Evolutionary conservation across 2,113 vertebrate genomes (phyloP).

Genomic region (Condylura cristata): DNA sequence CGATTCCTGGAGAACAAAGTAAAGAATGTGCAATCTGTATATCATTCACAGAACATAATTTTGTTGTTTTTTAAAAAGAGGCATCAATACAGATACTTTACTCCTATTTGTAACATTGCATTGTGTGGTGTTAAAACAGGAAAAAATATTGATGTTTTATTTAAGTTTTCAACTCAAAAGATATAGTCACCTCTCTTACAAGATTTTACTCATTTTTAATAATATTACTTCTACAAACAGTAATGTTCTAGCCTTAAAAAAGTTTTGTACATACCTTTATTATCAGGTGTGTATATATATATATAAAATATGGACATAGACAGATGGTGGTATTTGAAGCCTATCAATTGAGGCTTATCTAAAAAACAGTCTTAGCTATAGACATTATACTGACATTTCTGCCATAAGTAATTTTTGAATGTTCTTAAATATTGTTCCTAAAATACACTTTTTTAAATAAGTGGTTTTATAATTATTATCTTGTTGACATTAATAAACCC

Average conservation of each 20-base stretch:
- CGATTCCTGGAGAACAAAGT: conserved; percentile 2
- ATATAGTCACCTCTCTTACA: conserved; percentile 48
- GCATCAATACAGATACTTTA: conserved; percentile 71
- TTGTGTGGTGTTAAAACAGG: conserved; percentile 65
- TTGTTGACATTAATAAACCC: neutral
- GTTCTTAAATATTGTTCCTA: neutral
- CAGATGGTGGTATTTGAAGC: neutral
- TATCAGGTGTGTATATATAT: no score
- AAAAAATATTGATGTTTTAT: conserved; percentile 77
- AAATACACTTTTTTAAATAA: neutral
- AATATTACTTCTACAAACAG: conserved; percentile 51
- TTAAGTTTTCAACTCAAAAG: conserved; percentile 39
- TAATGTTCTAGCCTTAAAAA: conserved; percentile 19
- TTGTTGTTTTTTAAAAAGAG: conserved; percentile 16
- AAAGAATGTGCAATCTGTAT: conserved; percentile 43
- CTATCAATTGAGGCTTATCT: neutral
- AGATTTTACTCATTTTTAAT: conserved; percentile 63
- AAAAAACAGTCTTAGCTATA: neutral
- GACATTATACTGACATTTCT: neutral
- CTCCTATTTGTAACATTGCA: conserved; percentile 51
- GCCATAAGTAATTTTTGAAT: neutral
- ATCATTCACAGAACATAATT: conserved; percentile 57
- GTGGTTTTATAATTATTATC: neutral
- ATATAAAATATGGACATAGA: neutral
- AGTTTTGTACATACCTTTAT: no score